Conservation (phyloP, 2,113 vertebrate species). For the Tupaia chinensis region DNA sequence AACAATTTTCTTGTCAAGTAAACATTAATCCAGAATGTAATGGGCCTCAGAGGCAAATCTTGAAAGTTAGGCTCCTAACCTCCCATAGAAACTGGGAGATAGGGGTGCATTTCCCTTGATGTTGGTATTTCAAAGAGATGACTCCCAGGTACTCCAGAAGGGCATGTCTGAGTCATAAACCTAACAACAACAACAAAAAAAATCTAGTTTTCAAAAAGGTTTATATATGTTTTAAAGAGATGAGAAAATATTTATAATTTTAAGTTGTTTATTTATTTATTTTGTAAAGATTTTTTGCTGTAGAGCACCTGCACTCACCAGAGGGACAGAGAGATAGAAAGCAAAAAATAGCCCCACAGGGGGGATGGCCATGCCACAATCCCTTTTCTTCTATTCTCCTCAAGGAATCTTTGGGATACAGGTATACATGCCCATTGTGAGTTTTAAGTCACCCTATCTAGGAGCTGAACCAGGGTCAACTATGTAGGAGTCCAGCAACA, state of each 20-base stretch:
- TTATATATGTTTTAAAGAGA: not conserved
- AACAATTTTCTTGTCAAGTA: not conserved
- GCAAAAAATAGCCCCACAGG: no score
- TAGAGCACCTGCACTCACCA: no score
- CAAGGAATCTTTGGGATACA: no score
- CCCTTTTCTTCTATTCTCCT: no score
- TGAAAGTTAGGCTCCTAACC: not conserved
- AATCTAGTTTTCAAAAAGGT: not conserved
- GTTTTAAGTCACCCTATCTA: no score
- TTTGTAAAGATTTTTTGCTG: no score
- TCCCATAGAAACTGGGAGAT: not conserved
- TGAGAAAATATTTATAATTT: not conserved
- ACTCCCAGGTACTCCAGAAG: not conserved
- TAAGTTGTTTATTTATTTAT: not conserved
- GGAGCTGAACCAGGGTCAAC: no score
- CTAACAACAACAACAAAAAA: not conserved
- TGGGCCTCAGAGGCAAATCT: not conserved
- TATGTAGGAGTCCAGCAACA: no score
- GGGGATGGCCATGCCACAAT: no score
- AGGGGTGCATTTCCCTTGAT: rapidly evolving
- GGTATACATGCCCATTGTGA: no score
- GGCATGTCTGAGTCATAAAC: not conserved
- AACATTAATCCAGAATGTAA: not conserved
- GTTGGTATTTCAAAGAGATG: not conserved
- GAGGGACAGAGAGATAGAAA: no score